Evolutionary conservation across 2,113 vertebrate species (phyloP).

Genomic region (Leptocoma aspasia): DNA sequence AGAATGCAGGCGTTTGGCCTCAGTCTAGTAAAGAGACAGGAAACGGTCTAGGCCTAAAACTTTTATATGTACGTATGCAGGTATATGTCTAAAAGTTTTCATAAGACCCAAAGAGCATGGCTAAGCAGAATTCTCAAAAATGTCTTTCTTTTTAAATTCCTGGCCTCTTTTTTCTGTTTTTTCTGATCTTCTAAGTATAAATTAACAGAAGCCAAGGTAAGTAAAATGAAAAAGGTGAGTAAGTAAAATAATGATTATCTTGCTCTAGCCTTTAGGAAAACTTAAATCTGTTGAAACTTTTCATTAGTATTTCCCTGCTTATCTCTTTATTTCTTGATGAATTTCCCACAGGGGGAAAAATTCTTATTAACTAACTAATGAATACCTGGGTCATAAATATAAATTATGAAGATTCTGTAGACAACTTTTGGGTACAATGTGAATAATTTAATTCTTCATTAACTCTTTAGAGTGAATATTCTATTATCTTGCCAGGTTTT

Average conservation of each 20-base stretch:
- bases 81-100: background rate
- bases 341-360: background rate
- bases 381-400: constrained; percentile 29
- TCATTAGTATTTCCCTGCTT: background rate
- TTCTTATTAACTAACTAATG: constrained; percentile 40
- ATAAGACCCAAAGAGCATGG: background rate
- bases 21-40: background rate
- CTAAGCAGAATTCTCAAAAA: background rate
- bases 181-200: background rate
- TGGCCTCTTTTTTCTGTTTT: background rate
- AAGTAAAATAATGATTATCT: background rate
- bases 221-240: background rate
- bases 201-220: background rate
- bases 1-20: background rate
- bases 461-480: constrained; percentile 1
- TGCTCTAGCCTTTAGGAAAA: constrained; percentile 21
- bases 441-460: constrained; percentile 39
- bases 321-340: constrained; percentile 5
- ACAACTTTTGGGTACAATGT: background rate
- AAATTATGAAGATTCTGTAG: constrained; percentile 29
- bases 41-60: background rate
- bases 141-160: background rate
- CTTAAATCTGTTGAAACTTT: background rate
- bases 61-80: background rate
- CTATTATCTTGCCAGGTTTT: background rate